Evolutionary conservation across 2,113 vertebrate genomes (phyloP), one percentile per base, ranked within the genome.

Genomic region (Cyprinodon variegatus): DNA sequence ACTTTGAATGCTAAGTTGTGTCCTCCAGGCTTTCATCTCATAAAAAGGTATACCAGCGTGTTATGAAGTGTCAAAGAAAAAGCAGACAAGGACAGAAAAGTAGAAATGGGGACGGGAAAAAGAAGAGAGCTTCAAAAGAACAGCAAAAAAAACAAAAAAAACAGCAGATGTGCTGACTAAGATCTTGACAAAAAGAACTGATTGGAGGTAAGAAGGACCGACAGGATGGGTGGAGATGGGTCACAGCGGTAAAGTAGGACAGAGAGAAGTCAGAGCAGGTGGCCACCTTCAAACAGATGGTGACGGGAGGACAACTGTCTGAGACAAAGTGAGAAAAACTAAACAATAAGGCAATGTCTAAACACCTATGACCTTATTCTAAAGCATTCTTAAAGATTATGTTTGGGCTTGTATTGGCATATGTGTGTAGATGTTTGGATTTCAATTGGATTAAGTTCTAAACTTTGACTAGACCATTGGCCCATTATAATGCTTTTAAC

Each of bases 281-380:
- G 82, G 29, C 80, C 50, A 41, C 77, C n/a, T 43, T 65, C 61
- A 22, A 84, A 83, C 88, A 90, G 87, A 90, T 89, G 87, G 84
- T 48, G 10, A 40, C 11, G 41, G 65, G 48, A 66, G 4, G 5
- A 36, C 22, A 43, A 59, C 2, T 65, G 20, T 69, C 14, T 14
- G 39, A 61, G 62, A 38, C 57, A 0, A 22, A 61, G 17, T 11
- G 4, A 77, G 43, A 11, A 36, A 5, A 66, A 60, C 0, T 3
- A 9, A 50, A 78, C 68, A 50, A 40, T 9, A 69, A 61, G 39
- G 15, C 14, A 64, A 63, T 65, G 50, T 22, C 40, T 50, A 40
- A 22, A 3, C 20, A 2, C 3, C 13, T 38, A 62, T 11, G 17
- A 14, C 53, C 3, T 0, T 17, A 12, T 38, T n/a, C 67, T 43